These are phyloP conservation scores for Drosophila willistoni DNA, from an alignment of 1,140 invertebrate species.

Conservation along the genomic window DNA sequence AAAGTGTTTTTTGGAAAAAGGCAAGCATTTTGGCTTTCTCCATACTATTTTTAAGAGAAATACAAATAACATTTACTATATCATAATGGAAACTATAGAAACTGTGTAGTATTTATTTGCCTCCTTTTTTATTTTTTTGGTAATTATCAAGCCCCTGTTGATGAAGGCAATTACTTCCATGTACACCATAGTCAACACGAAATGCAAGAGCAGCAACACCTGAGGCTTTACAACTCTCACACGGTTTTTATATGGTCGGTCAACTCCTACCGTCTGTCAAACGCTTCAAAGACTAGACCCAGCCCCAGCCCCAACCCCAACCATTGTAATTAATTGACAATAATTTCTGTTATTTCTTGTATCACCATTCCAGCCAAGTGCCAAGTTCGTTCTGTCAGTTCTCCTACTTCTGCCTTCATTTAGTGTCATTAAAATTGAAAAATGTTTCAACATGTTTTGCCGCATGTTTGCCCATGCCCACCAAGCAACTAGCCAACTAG, in stretches of 20 bases:
- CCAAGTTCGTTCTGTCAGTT: conserved; percentile 33
- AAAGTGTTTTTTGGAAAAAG: too few species aligned
- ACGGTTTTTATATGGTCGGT: conserved; percentile 55
- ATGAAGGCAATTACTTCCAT: not conserved
- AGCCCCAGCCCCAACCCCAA: conserved; percentile 33
- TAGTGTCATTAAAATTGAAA: conserved; percentile 72
- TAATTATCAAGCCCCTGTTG: too few species aligned
- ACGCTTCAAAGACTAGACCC: conserved; percentile 63
- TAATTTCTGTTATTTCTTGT: conserved; percentile 77
- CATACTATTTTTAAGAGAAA: too few species aligned
- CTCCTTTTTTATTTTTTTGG: too few species aligned
- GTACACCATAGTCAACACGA: too few species aligned
- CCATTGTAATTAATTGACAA: conserved; percentile 79
- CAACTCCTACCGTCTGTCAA: conserved; percentile 79
- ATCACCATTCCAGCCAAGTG: conserved; percentile 25
- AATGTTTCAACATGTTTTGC: conserved; percentile 58
- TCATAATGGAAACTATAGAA: too few species aligned
- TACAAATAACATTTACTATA: too few species aligned
- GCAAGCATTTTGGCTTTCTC: too few species aligned
- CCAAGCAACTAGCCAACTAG: conserved; percentile 16
- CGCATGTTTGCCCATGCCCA: conserved; percentile 50
- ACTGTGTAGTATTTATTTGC: too few species aligned
- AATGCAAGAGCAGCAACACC: conserved; percentile 32
- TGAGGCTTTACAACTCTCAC: conserved; percentile 57
- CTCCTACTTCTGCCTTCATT: conserved; percentile 61